Evolutionary conservation across 2,797 vertebrate species (phyloP), one percentile per base, ranked within the genome.

Genomic region (Zenarchopterus dispar): DNA sequence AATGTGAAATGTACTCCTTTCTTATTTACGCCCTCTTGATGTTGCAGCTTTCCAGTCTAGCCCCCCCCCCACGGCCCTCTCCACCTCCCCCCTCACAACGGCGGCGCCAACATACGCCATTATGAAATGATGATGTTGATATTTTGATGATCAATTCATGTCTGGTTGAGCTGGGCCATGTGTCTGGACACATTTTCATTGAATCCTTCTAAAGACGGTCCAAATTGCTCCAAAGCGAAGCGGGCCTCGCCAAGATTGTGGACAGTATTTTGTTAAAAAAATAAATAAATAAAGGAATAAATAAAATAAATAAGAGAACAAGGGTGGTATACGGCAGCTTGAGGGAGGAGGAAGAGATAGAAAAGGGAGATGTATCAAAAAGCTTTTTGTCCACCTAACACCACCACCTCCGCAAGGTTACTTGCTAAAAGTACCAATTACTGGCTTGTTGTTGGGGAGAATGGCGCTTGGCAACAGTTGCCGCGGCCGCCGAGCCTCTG

Each of bases 101-200:
- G 22, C 58, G 13, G 57, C 59, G 73, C 81, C 82, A 77, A 56
- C 78, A 17, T 16, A 26, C 82, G 84, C 78, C 84, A 77, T 85
- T 77, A 86, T 56, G 21, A 82, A 89, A 91, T 88, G 74, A 92
- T 90, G 79, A 91, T 89, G 90, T 90, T 91, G 89, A 82, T 87
- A 86, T 91, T 84, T 89, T 92, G 90, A 93, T 92, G 87, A 93
- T 92, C 87, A 92, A 92, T 93, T 93, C 81, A 92, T 93, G 89
- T 84, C 56, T 86, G 73, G 84, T 84, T 88, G 83, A 86, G 88
- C 78, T 79, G 81, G 78, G 84, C 85, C 82, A 80, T 84, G 86
- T 86, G 86, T 88, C 84, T 82, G 82, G 76, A 86, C 86, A 88
- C 87, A 86, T 86, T 88, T 81, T 86, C 74, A 81, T 82, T 63